Conservation (phyloP, 2,113 vertebrate species). For the Mastomys natalensis region DNA sequence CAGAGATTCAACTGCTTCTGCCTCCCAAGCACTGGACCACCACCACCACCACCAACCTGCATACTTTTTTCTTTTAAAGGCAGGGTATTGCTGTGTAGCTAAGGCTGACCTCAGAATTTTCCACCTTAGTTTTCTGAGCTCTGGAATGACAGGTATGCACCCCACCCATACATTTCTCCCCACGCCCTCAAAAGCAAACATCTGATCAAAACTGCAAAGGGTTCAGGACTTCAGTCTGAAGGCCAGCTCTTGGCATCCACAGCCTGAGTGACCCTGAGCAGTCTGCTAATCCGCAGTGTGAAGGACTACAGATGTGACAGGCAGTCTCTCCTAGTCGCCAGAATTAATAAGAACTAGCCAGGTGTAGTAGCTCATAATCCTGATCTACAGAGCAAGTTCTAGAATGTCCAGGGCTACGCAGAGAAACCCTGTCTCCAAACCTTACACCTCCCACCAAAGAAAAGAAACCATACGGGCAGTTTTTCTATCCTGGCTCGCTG, state of each 20-base stretch:
- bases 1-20: no score
- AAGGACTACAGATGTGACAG: background rate
- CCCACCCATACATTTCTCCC: background rate
- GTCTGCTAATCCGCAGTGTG: background rate
- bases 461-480: background rate
- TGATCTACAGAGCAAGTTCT: background rate
- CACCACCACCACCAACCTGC: no score
- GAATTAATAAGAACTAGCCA: background rate
- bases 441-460: background rate
- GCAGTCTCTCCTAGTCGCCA: background rate
- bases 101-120: background rate
- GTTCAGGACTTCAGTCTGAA: background rate
- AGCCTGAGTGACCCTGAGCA: background rate
- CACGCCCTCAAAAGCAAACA: background rate
- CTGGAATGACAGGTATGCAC: background rate
- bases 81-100: background rate
- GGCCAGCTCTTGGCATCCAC: background rate
- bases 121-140: background rate
- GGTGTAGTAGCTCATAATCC: background rate
- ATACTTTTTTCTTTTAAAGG: background rate
- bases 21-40: no score
- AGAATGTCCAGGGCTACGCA: background rate
- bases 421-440: background rate
- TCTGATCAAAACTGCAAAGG: constrained; percentile 1
- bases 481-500: constrained; percentile 6